phyloP scores from a whole-genome alignment of 2,888 invertebrate species.

The Syrphus vitripennis region DNA sequence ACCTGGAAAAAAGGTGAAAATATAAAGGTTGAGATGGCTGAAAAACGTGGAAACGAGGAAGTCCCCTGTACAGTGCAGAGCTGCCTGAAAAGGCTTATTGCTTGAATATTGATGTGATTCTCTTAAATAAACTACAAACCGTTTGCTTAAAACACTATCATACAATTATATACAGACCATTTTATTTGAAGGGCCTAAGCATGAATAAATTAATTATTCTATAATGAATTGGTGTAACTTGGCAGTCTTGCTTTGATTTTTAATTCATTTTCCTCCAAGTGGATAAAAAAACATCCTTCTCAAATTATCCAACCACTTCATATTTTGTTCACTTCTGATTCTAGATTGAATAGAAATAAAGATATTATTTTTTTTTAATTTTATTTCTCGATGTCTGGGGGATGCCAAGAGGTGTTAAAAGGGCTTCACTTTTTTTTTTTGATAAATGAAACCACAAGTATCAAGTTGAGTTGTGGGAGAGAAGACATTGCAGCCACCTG shows the following conservation, averaged over 20 bases:
- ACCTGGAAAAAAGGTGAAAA: too few species aligned
- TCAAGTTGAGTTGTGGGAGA: not conserved
- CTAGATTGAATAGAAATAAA: not conserved
- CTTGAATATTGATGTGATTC: too few species aligned
- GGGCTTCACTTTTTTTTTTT: not conserved
- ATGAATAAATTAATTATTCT: too few species aligned
- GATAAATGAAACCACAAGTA: conserved; percentile 18
- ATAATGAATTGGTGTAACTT: not conserved
- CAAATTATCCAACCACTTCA: not conserved
- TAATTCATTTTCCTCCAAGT: not conserved
- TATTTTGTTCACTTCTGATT: not conserved
- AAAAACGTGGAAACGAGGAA: too few species aligned
- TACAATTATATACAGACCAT: too few species aligned
- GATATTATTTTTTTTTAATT: not conserved
- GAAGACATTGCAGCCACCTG: not conserved
- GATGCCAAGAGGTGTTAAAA: conserved; percentile 16
- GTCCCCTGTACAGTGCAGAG: too few species aligned
- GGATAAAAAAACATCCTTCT: not conserved
- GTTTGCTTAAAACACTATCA: too few species aligned
- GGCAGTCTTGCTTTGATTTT: not conserved
- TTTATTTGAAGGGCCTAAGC: too few species aligned
- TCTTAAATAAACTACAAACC: too few species aligned
- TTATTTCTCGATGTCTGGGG: not conserved
- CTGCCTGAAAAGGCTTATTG: too few species aligned
- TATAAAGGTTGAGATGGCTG: too few species aligned